A percentile compares a stretch with the other conserved stretches of the same genome.
These are phyloP conservation scores for Tetragnatha montana DNA, from an alignment of 2,888 invertebrate genomes.

Conservation along the genomic window DNA sequence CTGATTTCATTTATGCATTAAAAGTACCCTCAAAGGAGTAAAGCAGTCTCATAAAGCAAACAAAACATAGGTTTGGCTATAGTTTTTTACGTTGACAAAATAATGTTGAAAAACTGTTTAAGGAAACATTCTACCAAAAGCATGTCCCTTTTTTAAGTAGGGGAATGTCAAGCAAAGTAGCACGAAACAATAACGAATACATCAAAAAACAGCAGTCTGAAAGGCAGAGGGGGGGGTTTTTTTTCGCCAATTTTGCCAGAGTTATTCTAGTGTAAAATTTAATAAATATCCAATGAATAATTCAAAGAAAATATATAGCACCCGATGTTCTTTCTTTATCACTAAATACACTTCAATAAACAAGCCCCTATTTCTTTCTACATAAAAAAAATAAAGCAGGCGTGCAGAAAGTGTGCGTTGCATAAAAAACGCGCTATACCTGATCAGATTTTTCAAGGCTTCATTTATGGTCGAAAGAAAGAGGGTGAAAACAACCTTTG, in stretches of 20 bases:
- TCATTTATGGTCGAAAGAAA: neutral
- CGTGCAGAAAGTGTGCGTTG: conserved; percentile 1
- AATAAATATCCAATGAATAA: conserved; percentile 58
- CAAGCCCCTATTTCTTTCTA: conserved; percentile 21
- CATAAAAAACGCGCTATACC: conserved; percentile 49
- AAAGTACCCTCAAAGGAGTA: neutral
- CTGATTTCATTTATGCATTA: conserved; percentile 3
- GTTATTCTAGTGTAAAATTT: conserved; percentile 54
- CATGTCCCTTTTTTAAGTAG: neutral
- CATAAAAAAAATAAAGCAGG: neutral
- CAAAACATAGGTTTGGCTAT: neutral
- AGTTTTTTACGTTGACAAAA: neutral
- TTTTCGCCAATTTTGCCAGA: conserved; percentile 18
- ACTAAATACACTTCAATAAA: conserved; percentile 58
- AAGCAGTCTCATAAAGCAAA: conserved; percentile 12
- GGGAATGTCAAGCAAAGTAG: neutral
- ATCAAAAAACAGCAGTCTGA: conserved; percentile 23
- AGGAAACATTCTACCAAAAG: neutral
- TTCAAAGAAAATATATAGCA: conserved; percentile 36
- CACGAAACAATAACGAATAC: neutral
- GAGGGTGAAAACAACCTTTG: conserved; percentile 18
- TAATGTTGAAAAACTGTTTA: neutral
- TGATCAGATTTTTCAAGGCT: conserved; percentile 38
- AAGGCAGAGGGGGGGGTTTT: neutral
- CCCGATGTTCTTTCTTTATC: conserved; percentile 23